Evolutionary conservation across 2,888 invertebrate species (phyloP).

Genomic region (Lysandra coridon): DNA sequence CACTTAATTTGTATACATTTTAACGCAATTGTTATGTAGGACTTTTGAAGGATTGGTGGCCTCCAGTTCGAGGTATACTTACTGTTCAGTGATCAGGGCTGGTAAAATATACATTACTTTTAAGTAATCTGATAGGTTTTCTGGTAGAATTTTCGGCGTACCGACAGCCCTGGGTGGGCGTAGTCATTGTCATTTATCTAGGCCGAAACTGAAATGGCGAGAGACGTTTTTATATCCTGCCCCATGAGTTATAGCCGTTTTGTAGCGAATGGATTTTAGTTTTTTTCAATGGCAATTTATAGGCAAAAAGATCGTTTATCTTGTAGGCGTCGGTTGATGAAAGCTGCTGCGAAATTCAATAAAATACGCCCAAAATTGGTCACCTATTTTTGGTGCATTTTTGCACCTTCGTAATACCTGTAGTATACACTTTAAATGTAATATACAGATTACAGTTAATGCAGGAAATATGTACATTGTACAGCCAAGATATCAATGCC

Average conservation of each 20-base stretch:
- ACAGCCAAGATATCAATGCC: too few relatives aligned
- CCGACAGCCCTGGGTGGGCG: conserved; percentile 26
- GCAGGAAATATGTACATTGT: too few relatives aligned
- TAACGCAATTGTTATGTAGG: background rate
- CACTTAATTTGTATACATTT: background rate
- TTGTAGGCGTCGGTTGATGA: conserved; percentile 19
- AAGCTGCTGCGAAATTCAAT: conserved; percentile 16
- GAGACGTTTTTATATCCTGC: conserved; percentile 49
- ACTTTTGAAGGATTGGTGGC: background rate
- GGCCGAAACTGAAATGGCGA: conserved; percentile 41
- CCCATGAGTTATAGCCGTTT: conserved; percentile 45
- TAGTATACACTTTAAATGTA: too few relatives aligned
- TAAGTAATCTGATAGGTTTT: background rate
- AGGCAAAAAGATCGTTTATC: conserved; percentile 35
- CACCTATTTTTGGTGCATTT: background rate
- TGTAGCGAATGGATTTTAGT: conserved; percentile 41
- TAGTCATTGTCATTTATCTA: conserved; percentile 49
- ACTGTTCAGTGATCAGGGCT: background rate
- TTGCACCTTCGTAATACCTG: background rate
- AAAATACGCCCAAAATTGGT: conserved; percentile 6
- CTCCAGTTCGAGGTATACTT: background rate
- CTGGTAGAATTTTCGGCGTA: background rate
- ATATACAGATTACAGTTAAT: too few relatives aligned
- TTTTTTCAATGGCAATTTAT: conserved; percentile 42
- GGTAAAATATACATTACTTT: background rate